Percentiles rank a stretch among this genome's conserved stretches.
Conservation (phyloP, 2,797 vertebrate species). For the Pagetopsis macropterus region DNA sequence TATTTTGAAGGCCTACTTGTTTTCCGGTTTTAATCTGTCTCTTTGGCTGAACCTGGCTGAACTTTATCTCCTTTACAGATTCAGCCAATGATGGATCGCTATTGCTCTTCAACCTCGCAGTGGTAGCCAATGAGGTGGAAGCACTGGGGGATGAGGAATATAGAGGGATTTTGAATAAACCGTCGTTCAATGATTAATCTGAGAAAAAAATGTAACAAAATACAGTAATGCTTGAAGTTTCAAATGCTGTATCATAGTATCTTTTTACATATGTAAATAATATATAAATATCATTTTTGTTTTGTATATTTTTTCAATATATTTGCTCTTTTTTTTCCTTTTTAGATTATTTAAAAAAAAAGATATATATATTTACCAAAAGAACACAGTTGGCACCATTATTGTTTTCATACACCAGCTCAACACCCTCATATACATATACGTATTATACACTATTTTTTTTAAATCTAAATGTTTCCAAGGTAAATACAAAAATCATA, state of each 20-base stretch:
- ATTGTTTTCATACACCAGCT: not conserved
- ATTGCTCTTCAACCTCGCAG: not conserved
- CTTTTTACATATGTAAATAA: too few relatives aligned
- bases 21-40: not conserved
- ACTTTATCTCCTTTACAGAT: not conserved
- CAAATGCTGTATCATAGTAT: too few relatives aligned
- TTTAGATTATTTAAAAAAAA: too few relatives aligned
- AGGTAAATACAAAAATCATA: not conserved
- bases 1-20: constrained; percentile 23
- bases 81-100: constrained; percentile 42
- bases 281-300: too few relatives aligned
- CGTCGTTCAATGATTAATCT: too few relatives aligned
- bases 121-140: constrained; percentile 42
- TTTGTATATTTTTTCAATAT: too few relatives aligned
- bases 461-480: not conserved
- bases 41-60: accelerated
- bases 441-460: not conserved
- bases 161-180: not conserved
- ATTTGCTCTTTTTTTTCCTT: too few relatives aligned
- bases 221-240: too few relatives aligned
- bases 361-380: too few relatives aligned
- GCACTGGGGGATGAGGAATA: constrained; percentile 20
- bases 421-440: too few relatives aligned
- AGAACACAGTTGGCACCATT: not conserved
- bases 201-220: too few relatives aligned